Conservation (phyloP, 1,140 invertebrate species). For the Kradibia gibbosae region DNA sequence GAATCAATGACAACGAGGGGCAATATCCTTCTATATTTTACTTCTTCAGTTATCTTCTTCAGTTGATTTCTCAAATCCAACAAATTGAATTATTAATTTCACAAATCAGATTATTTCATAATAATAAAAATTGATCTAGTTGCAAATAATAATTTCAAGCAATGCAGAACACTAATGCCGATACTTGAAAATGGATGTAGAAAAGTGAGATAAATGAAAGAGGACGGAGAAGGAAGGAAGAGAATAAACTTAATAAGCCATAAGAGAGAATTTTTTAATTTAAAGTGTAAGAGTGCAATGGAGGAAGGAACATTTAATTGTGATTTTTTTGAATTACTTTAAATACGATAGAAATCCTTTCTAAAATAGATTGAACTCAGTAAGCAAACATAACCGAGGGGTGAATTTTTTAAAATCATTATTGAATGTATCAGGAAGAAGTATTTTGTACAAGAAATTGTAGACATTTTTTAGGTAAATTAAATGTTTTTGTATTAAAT, state of each 20-base stretch:
- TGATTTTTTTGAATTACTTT: conserved; percentile 8
- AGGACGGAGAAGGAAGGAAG: background rate
- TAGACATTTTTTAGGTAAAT: background rate
- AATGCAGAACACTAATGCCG: conserved; percentile 40
- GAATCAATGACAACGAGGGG: background rate
- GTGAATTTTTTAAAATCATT: conserved; percentile 23
- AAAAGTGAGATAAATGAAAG: too few species aligned
- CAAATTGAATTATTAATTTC: conserved; percentile 59
- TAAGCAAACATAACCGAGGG: conserved; percentile 9
- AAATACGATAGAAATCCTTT: background rate
- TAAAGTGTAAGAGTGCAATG: conserved; percentile 8
- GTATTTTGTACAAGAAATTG: background rate
- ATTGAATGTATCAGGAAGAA: background rate
- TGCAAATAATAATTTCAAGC: conserved; percentile 60
- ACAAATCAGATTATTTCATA: conserved; percentile 65
- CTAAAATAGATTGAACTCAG: conserved; percentile 8
- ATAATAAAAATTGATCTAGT: conserved; percentile 67
- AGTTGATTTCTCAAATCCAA: background rate
- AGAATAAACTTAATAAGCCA: conserved; percentile 29
- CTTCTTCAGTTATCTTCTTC: background rate
- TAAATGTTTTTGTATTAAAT: too few species aligned
- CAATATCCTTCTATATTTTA: background rate
- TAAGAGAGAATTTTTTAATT: conserved; percentile 7
- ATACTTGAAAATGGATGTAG: background rate
- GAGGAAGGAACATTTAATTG: conserved; percentile 19